Conservation (phyloP, 2,797 vertebrate genomes). For the Megalops cyprinoides region DNA sequence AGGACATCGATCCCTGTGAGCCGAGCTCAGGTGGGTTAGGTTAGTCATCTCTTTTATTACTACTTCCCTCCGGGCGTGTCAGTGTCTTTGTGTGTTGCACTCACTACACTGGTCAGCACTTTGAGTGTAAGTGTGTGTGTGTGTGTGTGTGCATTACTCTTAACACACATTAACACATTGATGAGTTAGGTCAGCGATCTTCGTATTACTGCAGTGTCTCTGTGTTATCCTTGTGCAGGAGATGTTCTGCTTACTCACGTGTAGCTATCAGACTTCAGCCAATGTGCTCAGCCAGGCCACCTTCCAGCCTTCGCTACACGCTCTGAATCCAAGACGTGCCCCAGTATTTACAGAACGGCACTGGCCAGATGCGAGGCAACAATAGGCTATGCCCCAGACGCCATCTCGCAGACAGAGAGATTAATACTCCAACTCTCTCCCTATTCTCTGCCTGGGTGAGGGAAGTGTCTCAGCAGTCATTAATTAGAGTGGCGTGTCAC, state of each 20-base stretch:
- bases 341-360: background rate
- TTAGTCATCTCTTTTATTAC: constrained; percentile 97
- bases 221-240: too few species aligned
- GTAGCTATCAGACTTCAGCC: background rate
- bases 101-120: background rate
- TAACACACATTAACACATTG: constrained; percentile 1
- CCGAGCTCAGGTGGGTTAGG: constrained; percentile 99
- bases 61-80: constrained; percentile 82
- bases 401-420: constrained; percentile 24
- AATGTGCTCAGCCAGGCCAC: background rate
- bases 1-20: constrained; percentile 99
- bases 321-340: background rate
- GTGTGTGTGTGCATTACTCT: constrained; percentile 19
- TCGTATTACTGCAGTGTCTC: background rate
- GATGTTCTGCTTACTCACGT: too few species aligned
- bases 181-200: background rate
- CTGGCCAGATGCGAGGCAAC: background rate
- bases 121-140: constrained; percentile 58
- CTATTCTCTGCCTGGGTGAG: background rate
- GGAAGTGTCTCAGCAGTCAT: constrained; percentile 50
- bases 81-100: constrained; percentile 13
- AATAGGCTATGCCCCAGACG: constrained; percentile 32
- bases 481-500: constrained; percentile 51
- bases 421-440: constrained; percentile 32
- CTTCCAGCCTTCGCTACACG: background rate